These are phyloP conservation scores for Aporophyla lueneburgensis DNA, from an alignment of 2,888 invertebrate genomes.

Conservation along the genomic window DNA sequence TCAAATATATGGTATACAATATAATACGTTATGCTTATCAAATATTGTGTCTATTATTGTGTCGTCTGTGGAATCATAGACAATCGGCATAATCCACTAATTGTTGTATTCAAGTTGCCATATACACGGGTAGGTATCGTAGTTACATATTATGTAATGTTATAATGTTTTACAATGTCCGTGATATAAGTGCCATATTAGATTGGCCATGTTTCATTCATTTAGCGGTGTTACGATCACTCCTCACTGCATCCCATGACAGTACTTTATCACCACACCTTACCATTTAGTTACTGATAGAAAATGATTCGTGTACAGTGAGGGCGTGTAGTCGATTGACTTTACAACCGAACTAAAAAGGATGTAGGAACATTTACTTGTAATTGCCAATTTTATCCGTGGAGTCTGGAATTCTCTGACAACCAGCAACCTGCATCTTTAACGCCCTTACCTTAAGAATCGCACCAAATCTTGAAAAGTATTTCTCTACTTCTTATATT, in stretches of 20 bases:
- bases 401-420: conserved; percentile 32
- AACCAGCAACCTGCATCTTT: background rate
- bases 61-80: conserved; percentile 66
- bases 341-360: conserved; percentile 15
- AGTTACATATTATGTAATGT: conserved; percentile 69
- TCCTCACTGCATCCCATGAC: conserved; percentile 81
- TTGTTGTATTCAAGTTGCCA: conserved; percentile 78
- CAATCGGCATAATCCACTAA: conserved; percentile 73
- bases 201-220: conserved; percentile 78
- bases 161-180: conserved; percentile 77
- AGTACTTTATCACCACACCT: conserved; percentile 66
- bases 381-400: conserved; percentile 7
- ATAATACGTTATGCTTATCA: conserved; percentile 33
- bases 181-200: conserved; percentile 87
- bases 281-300: conserved; percentile 60
- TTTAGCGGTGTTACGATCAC: conserved; percentile 69
- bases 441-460: conserved; percentile 47
- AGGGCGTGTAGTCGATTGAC: conserved; percentile 42
- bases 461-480: conserved; percentile 58
- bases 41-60: conserved; percentile 45
- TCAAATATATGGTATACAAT: conserved; percentile 33
- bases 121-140: conserved; percentile 81
- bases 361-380: conserved; percentile 21
- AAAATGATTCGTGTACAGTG: conserved; percentile 49
- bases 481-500: conserved; percentile 68